Conservation (phyloP, 1,140 invertebrate species). For the Diorhabda elongata region DNA sequence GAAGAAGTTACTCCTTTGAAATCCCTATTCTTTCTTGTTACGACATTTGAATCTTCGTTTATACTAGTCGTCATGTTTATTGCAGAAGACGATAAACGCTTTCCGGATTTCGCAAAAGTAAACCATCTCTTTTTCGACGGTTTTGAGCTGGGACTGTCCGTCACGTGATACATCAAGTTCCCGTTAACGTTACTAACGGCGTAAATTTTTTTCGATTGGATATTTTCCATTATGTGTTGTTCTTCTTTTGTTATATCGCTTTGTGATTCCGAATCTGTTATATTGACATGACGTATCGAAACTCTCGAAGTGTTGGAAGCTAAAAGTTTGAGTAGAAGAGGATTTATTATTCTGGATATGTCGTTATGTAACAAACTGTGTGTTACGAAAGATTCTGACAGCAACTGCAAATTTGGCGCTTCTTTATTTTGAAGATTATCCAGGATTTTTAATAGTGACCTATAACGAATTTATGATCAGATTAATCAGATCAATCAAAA, state of each 20-base stretch:
- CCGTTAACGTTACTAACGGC: conserved; percentile 84
- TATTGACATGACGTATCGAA: conserved; percentile 79
- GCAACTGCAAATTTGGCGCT: conserved; percentile 63
- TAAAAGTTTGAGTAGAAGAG: conserved; percentile 73
- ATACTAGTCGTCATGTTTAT: conserved; percentile 43
- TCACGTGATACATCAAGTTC: conserved; percentile 81
- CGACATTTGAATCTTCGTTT: conserved; percentile 39
- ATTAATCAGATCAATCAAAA: not conserved
- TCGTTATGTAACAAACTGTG: conserved; percentile 73
- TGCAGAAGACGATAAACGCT: conserved; percentile 36
- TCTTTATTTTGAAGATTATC: conserved; percentile 70
- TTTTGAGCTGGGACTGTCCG: conserved; percentile 39
- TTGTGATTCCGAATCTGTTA: conserved; percentile 62
- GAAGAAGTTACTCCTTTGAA: conserved; percentile 39
- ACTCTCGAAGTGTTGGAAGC: conserved; percentile 79
- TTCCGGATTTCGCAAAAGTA: conserved; percentile 41
- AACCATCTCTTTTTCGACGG: conserved; percentile 44
- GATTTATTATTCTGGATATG: conserved; percentile 73
- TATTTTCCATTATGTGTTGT: conserved; percentile 45
- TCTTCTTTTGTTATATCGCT: conserved; percentile 43
- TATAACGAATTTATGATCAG: conserved; percentile 36
- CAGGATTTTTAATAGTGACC: conserved; percentile 70
- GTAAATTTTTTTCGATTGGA: conserved; percentile 64
- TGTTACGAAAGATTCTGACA: conserved; percentile 69
- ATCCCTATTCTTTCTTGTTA: conserved; percentile 44